Percentiles rank a stretch among this genome's conserved stretches.
These are phyloP conservation scores for Mungos mungo DNA, from an alignment of 2,113 vertebrate genomes.

Conservation along the genomic window DNA sequence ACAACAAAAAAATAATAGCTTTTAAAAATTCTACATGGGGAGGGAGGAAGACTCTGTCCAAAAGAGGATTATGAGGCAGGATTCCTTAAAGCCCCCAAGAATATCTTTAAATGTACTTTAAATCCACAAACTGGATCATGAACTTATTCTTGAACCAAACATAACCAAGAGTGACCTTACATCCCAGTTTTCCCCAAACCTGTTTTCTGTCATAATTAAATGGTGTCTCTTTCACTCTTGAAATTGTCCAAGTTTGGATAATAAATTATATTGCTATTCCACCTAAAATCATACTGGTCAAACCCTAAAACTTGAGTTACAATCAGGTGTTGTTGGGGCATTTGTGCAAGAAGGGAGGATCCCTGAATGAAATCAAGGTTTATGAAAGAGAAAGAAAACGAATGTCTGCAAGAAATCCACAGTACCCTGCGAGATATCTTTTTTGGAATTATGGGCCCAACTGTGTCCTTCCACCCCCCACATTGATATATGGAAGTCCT, in stretches of 20 bases:
- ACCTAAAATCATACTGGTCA: neutral
- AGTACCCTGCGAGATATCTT: neutral
- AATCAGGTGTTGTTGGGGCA: neutral
- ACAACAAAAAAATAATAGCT: neutral
- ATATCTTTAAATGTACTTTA: neutral
- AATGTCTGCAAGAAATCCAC: neutral
- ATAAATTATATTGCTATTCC: neutral
- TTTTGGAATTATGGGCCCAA: neutral
- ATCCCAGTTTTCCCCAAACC: neutral
- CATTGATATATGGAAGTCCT: neutral
- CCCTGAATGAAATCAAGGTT: neutral
- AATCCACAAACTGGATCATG: neutral
- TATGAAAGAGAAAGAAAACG: neutral
- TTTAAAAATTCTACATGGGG: neutral
- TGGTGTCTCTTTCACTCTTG: neutral
- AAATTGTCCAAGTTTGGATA: neutral
- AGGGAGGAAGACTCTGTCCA: neutral
- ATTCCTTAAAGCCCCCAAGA: neutral
- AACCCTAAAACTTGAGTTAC: neutral
- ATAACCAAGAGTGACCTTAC: neutral
- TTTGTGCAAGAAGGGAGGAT: neutral
- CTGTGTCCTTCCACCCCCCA: fast-evolving
- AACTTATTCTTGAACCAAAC: neutral
- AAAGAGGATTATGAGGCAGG: fast-evolving
- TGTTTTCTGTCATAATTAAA: neutral